Conservation (phyloP, 35 echinoderm and acorn worm species). For the Heliocidaris erythrogramma region DNA sequence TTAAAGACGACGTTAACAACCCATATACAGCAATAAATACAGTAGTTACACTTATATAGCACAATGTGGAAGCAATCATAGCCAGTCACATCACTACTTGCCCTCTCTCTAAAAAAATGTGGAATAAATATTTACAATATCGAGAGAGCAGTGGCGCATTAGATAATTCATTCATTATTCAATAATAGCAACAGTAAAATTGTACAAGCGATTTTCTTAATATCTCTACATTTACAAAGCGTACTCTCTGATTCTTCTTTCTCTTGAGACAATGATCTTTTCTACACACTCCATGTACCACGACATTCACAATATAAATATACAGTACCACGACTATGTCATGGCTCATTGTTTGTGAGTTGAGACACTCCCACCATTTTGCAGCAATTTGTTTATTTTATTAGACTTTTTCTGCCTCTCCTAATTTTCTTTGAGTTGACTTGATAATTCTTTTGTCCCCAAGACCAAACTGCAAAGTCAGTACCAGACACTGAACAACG, state of each 20-base stretch:
- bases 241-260: not conserved
- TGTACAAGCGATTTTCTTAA: not conserved
- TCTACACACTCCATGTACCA: not conserved
- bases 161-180: conserved; percentile 18
- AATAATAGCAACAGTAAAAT: conserved; percentile 19
- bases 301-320: conserved; percentile 6
- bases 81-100: not conserved
- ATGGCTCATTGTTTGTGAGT: not conserved
- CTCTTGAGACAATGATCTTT: not conserved
- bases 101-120: conserved; percentile 35
- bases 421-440: not conserved
- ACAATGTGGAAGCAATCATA: conserved; percentile 29
- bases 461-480: not conserved
- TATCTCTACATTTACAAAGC: conserved; percentile 4
- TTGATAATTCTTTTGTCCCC: not conserved
- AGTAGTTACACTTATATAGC: conserved; percentile 2
- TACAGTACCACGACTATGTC: not conserved
- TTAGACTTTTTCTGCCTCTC: not conserved
- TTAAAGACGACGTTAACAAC: not conserved
- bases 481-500: not conserved
- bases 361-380: not conserved
- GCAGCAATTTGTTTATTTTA: not conserved
- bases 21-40: conserved; percentile 38
- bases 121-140: conserved; percentile 39
- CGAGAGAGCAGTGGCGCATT: not conserved